A percentile compares a stretch with the other conserved stretches of the same genome.
phyloP scores from a whole-genome alignment of 2,113 vertebrate genomes.

The Carlito syrichta region DNA sequence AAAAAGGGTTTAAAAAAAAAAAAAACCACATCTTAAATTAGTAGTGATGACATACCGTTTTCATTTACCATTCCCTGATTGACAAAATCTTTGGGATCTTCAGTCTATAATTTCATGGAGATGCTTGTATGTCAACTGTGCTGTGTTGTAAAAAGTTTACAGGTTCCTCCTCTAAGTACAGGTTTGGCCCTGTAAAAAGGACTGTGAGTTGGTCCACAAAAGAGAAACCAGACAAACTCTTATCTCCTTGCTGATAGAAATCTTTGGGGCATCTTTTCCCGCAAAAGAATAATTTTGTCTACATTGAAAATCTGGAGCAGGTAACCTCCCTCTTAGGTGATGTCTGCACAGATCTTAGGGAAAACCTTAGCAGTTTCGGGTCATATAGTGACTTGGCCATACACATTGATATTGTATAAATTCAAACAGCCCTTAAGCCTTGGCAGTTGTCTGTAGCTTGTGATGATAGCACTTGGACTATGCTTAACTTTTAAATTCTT shows the following conservation, averaged over 20 bases:
- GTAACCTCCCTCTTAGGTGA: background rate
- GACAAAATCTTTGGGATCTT: background rate
- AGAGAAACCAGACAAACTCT: background rate
- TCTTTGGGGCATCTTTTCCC: background rate
- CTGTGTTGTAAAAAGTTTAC: background rate
- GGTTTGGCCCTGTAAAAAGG: slow-evolving; percentile 10
- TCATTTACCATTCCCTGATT: background rate
- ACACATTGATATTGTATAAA: background rate
- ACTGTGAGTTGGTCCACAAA: background rate
- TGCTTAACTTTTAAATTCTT: background rate
- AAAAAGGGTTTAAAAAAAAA: no score
- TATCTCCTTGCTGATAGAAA: background rate
- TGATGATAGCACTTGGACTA: background rate
- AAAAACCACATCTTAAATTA: background rate
- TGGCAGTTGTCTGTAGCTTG: background rate
- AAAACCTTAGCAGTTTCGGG: background rate
- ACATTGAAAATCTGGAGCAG: background rate
- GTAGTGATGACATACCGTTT: background rate
- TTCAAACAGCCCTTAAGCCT: background rate
- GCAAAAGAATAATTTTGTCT: background rate
- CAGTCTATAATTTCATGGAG: background rate
- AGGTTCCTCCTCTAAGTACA: background rate
- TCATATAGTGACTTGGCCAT: background rate
- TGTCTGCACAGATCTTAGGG: background rate
- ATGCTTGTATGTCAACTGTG: background rate